These are phyloP conservation scores for Nasonia vitripennis DNA, from an alignment of 1,140 invertebrate genomes.

Conservation along the genomic window DNA sequence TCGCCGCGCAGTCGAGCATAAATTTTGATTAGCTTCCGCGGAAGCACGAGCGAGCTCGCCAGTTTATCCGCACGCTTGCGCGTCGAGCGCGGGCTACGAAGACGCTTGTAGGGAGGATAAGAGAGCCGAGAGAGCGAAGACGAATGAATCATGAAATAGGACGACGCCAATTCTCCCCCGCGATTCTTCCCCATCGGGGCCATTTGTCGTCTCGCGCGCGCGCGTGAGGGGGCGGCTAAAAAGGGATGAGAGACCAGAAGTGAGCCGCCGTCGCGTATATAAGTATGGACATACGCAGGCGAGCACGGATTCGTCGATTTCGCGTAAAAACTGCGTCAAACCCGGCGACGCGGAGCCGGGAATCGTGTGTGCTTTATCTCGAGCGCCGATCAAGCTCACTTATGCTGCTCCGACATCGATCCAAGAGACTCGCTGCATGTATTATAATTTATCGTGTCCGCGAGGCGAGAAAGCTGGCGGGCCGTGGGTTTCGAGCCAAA, in stretches of 20 bases:
- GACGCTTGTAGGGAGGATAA: too few relatives aligned
- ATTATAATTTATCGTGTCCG: too few relatives aligned
- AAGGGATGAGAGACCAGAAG: background rate
- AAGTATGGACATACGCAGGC: background rate
- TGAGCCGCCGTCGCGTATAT: background rate
- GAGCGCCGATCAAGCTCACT: background rate
- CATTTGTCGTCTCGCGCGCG: background rate
- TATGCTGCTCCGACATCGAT: too few relatives aligned
- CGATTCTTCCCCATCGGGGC: background rate
- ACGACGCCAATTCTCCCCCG: background rate
- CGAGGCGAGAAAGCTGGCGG: too few relatives aligned
- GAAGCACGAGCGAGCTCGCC: too few relatives aligned
- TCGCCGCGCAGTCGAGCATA: too few relatives aligned
- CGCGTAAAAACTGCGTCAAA: background rate
- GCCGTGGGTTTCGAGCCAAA: too few relatives aligned
- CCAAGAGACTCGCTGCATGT: too few relatives aligned
- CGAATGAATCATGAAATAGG: constrained; percentile 1
- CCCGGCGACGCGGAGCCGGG: background rate
- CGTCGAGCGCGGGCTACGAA: too few relatives aligned
- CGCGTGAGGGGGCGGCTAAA: background rate
- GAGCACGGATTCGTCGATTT: background rate
- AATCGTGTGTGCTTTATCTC: background rate
- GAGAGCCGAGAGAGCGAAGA: too few relatives aligned
- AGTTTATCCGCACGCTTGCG: too few relatives aligned
- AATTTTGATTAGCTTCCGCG: too few relatives aligned